Evolutionary conservation across 2,113 vertebrate genomes (phyloP), one percentile per base, ranked within the genome.

Genomic region (Nymphicus hollandicus): DNA sequence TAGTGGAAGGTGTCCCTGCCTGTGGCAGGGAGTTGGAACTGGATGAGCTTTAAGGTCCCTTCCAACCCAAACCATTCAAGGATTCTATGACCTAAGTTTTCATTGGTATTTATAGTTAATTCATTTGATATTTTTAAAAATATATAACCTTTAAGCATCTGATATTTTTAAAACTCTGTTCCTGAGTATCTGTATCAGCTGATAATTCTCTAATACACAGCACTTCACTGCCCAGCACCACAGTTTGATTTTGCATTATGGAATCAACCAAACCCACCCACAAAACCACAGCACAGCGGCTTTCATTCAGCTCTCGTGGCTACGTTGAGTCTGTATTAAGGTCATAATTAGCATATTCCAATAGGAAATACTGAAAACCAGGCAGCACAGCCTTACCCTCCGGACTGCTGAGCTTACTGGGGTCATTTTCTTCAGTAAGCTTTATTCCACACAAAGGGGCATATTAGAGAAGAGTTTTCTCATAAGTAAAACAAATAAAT

Each of bases 401-500:
- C 85, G 70, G 49, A n/a, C 23, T 81, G 39, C 74, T 39, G 66
- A n/a, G 60, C n/a, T 72, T 63, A 41, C 53, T 31, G 58, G 44
- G 81, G 63, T 77, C 73, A 76, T 87, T 41, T 73, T 76, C 43
- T 58, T 88, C 83, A 55, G 15, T 69, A 71, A 76, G 53, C 31
- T 82, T 77, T 93, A 91, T 50, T 91, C 69, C 82, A 82, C 65
- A 50, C 31, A 55, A 78, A 91, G 43, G 37, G 58, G 58, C 37
- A 35, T 81, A 47, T 93, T 39, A 88, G 70, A 80, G 63, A 88
- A 71, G 28, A 66, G n/a, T 24, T 24, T 90, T 47, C 55, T 71
- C 29, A 20, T 47, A 86, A 91, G 39, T 47, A 83, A 93, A 89
- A 88, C 39, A 95, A 94, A 89, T 50, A 66, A 64, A 90, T 63